Base-by-base conservation (phyloP, 2,888 invertebrate species). In the Luperina testacea region DNA sequence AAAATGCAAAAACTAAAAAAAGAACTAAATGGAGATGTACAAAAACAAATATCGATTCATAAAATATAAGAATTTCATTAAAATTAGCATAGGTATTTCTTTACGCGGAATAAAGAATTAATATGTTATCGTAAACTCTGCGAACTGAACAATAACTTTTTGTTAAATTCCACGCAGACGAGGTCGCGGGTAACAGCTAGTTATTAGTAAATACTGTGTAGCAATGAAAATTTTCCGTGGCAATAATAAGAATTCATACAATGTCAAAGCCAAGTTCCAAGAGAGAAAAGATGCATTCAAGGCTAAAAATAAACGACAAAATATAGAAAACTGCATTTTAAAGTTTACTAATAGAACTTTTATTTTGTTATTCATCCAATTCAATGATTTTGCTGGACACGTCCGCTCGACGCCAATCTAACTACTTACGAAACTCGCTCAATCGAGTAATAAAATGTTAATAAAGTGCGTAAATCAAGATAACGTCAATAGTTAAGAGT, bases 401-500 rank as follows among this genome's bases (percentile, higher is more conserved):
- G 78, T 87, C 86, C 57, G 45, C 65, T 77, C 70, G 75, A 75
- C 71, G 72, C 80, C 82, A 81, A 87, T 89, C 87, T 87, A 90
- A 90, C 87, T 92, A 91, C 89, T 92, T 91, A 93, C 90, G 90
- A 92, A 93, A 94, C 91, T 91, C 92, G 90, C 92, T 94, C 92
- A 92, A 92, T 93, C 92, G 91, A 92, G 92, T 95, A 95, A 95
- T 96, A 96, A 95, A 96, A 96, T 96, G 95, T 95, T 95, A 95
- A 95, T 95, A 95, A 95, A 95, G 93, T 91, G 91, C 92, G 94
- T 96, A 96, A 95, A 96, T 96, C 96, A 96, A 96, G 96, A 96
- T 96, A 95, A 94, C 94, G 95, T 95, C 95, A 94, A 95, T 94
- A 95, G 94, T 94, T 94, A 94, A 94, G 93, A 93, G 92, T 93